Conservation (phyloP, 2,888 invertebrate species). For the Drosophila tanythrix region DNA sequence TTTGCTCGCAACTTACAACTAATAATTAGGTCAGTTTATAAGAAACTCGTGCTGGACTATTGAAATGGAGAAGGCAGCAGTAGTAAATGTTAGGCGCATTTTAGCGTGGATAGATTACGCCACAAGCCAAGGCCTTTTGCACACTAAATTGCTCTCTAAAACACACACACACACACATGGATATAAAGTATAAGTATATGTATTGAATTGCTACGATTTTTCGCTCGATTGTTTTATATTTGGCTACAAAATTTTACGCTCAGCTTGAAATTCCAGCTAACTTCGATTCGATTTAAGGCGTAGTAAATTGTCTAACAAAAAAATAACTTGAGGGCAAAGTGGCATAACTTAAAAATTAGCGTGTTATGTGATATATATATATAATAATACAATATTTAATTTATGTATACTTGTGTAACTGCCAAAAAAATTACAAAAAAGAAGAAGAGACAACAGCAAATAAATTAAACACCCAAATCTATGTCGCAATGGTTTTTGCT, state of each 20-base stretch:
- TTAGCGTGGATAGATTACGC: constrained; percentile 31
- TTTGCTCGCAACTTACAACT: neutral
- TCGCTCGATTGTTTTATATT: constrained; percentile 37
- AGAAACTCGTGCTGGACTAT: constrained; percentile 9
- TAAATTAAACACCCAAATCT: neutral
- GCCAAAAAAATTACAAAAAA: neutral
- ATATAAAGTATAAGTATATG: neutral
- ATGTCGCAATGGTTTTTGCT: constrained; percentile 1
- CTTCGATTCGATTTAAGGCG: constrained; percentile 25
- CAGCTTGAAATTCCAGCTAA: constrained; percentile 64
- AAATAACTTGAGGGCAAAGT: constrained; percentile 44
- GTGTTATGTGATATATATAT: constrained; percentile 20
- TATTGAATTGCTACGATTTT: constrained; percentile 16
- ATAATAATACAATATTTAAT: constrained; percentile 13
- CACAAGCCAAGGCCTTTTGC: constrained; percentile 49
- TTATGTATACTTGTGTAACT: constrained; percentile 11
- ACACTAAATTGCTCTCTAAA: constrained; percentile 44
- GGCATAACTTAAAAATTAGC: constrained; percentile 42
- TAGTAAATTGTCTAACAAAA: constrained; percentile 44
- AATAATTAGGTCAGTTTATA: constrained; percentile 7
- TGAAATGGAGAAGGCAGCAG: constrained; percentile 12
- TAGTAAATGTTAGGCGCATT: constrained; percentile 1
- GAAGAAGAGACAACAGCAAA: neutral
- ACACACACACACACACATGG: neutral
- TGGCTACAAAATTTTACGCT: constrained; percentile 47